phyloP scores from a whole-genome alignment of 2,888 invertebrate species.

The Pyrochroa serraticornis region DNA sequence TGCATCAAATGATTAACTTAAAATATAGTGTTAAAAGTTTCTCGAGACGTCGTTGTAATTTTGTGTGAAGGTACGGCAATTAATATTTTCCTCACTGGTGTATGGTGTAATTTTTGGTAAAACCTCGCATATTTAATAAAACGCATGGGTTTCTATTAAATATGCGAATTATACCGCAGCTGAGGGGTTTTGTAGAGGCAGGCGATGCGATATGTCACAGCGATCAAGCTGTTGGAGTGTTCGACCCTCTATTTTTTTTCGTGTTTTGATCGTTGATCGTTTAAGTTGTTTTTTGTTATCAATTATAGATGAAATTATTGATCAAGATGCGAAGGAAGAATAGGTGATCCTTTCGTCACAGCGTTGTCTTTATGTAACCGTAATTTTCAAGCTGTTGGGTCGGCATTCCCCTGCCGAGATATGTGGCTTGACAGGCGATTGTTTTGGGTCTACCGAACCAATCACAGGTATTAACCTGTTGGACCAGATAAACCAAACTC shows the following conservation, averaged over 20 bases:
- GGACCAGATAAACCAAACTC: slow-evolving; percentile 37
- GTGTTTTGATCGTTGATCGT: slow-evolving; percentile 2
- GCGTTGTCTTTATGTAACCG: slow-evolving; percentile 31
- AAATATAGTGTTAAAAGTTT: slow-evolving; percentile 22
- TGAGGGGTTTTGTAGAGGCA: slow-evolving; percentile 46
- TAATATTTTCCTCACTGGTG: slow-evolving; percentile 32
- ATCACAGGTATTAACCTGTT: slow-evolving; percentile 46
- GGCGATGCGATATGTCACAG: slow-evolving; percentile 50
- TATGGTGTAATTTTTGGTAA: slow-evolving; percentile 29
- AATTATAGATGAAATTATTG: not conserved
- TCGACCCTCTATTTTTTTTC: slow-evolving; percentile 44
- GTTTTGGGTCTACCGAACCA: slow-evolving; percentile 37
- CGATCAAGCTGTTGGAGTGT: slow-evolving; percentile 50
- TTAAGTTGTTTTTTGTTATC: not conserved
- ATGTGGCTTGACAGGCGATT: slow-evolving; percentile 58
- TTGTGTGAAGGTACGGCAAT: slow-evolving; percentile 27
- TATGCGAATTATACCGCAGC: slow-evolving; percentile 10
- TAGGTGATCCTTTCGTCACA: slow-evolving; percentile 54
- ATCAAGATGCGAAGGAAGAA: slow-evolving; percentile 30
- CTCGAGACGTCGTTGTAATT: slow-evolving; percentile 20
- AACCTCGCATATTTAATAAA: slow-evolving; percentile 22
- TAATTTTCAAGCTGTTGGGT: slow-evolving; percentile 59
- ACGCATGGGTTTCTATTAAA: slow-evolving; percentile 20
- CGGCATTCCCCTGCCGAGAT: slow-evolving; percentile 64
- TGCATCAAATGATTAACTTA: slow-evolving; percentile 21